Evolutionary conservation across 2,888 invertebrate species (phyloP).

Genomic region (Halictus quadricinctus): DNA sequence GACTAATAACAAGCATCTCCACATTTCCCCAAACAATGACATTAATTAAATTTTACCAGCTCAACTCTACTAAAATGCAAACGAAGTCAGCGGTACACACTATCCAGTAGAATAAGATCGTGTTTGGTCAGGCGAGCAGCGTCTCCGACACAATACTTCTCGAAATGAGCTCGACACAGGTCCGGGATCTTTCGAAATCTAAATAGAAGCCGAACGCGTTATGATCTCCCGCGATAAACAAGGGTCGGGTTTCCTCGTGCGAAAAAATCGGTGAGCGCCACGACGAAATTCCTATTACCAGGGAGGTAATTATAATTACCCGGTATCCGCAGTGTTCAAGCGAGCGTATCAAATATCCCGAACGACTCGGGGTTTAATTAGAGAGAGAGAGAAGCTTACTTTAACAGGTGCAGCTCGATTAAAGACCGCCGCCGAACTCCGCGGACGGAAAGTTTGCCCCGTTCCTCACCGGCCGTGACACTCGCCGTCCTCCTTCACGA

Average conservation of each 20-base stretch:
- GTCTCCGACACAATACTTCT: background rate
- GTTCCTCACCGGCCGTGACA: background rate
- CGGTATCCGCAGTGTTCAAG: background rate
- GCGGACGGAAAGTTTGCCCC: slow-evolving; percentile 18
- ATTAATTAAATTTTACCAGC: too few species aligned
- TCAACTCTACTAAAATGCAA: background rate
- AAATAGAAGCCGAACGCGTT: background rate
- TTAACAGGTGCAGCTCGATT: slow-evolving; percentile 20
- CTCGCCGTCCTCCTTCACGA: background rate
- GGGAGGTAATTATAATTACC: slow-evolving; percentile 23
- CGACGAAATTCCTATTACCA: background rate
- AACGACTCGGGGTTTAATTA: slow-evolving; percentile 29
- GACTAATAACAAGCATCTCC: background rate
- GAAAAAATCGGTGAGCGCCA: background rate
- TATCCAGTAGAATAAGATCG: background rate
- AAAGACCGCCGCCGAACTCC: slow-evolving; percentile 25
- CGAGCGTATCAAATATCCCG: slow-evolving; percentile 19
- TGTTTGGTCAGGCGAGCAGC: background rate
- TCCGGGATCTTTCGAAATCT: background rate
- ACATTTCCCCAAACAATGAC: background rate
- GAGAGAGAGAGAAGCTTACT: slow-evolving; percentile 28
- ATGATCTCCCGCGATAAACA: background rate
- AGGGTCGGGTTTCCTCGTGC: background rate
- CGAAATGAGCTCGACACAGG: background rate
- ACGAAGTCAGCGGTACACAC: background rate